Conservation (phyloP, 2,797 vertebrate genomes). For the Megalops cyprinoides region DNA sequence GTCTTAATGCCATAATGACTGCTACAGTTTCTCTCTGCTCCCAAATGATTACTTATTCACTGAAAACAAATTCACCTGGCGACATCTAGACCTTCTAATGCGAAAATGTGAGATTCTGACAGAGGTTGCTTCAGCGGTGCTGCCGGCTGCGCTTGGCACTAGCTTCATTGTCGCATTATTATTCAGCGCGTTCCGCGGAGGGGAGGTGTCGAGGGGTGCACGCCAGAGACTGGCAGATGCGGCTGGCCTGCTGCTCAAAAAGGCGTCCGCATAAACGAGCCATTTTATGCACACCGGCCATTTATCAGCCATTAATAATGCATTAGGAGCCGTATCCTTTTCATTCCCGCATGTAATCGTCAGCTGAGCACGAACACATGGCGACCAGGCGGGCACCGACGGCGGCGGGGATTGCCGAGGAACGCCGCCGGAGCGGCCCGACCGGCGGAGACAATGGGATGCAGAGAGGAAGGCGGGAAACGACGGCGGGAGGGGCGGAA, state of each 20-base stretch:
- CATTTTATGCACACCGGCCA: conserved; percentile 52
- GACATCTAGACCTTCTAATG: neutral
- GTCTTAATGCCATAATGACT: conserved; percentile 3
- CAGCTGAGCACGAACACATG: conserved; percentile 46
- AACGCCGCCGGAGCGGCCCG: conserved; percentile 24
- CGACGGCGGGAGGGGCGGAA: conserved; percentile 28
- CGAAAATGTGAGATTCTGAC: neutral
- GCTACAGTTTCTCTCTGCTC: neutral
- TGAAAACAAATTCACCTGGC: neutral
- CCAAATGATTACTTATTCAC: conserved; percentile 7
- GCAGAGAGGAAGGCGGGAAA: conserved; percentile 12
- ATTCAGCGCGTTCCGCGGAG: neutral
- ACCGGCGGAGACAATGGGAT: conserved; percentile 1
- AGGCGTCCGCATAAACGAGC: conserved; percentile 41
- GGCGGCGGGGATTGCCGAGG: conserved; percentile 18
- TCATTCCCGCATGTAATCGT: conserved; percentile 43
- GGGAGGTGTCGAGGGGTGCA: neutral
- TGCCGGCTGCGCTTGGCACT: neutral
- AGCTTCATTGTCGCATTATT: neutral
- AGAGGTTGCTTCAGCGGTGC: neutral
- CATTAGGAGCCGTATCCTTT: conserved; percentile 47
- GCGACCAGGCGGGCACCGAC: conserved; percentile 26
- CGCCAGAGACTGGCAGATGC: conserved; percentile 20
- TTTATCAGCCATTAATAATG: conserved; percentile 61
- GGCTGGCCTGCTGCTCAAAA: conserved; percentile 31